A percentile compares a stretch with the other conserved stretches of the same genome.
These are phyloP conservation scores for Drosophila fuyamai DNA, from an alignment of 1,140 invertebrate genomes.

Conservation along the genomic window DNA sequence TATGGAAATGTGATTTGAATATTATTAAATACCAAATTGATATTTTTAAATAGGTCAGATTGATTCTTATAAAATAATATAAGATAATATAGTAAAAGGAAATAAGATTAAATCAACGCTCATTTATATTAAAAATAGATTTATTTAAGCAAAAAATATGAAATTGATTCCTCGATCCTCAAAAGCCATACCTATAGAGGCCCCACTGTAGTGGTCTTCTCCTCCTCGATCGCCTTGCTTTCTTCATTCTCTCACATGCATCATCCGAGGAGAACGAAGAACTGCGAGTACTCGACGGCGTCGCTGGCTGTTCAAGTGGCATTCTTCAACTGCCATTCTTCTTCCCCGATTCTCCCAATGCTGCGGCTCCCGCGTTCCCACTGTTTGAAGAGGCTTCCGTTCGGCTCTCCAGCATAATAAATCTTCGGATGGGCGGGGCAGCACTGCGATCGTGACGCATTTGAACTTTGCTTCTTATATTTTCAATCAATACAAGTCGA, in stretches of 20 bases:
- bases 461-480: constrained; percentile 54
- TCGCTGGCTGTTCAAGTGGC: constrained; percentile 64
- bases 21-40: too few species aligned
- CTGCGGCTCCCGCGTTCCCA: constrained; percentile 11
- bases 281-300: constrained; percentile 52
- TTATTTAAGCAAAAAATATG: too few species aligned
- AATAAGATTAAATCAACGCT: too few species aligned
- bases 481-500: constrained; percentile 42
- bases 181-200: background rate
- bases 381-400: constrained; percentile 65
- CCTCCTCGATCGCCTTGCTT: constrained; percentile 5
- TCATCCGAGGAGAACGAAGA: constrained; percentile 31
- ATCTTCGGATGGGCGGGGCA: constrained; percentile 46
- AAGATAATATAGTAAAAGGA: too few species aligned
- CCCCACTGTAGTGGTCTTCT: constrained; percentile 10
- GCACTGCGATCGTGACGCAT: constrained; percentile 58
- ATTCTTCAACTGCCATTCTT: constrained; percentile 60
- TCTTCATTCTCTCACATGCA: constrained; percentile 35
- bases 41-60: too few species aligned
- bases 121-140: too few species aligned
- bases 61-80: background rate
- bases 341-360: constrained; percentile 7
- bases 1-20: too few species aligned
- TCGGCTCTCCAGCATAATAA: constrained; percentile 49
- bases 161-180: background rate